Evolutionary conservation across 1,140 invertebrate genomes (phyloP).

Genomic region (Microplitis demolitor): DNA sequence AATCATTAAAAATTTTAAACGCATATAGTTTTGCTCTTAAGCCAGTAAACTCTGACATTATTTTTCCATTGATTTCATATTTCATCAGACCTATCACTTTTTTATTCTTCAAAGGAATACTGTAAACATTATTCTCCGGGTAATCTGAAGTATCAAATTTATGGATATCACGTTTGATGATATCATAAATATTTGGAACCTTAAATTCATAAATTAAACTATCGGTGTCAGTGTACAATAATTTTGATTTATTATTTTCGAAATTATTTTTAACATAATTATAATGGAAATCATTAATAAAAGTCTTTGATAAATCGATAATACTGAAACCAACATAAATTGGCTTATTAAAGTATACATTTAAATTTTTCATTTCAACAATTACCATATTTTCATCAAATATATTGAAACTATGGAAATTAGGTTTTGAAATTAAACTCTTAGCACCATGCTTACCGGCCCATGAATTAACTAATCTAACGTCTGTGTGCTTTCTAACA

Average conservation of each 20-base stretch:
- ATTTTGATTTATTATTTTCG: no score
- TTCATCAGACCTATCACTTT: constrained; percentile 27
- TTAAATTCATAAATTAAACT: neutral
- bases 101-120: constrained; percentile 24
- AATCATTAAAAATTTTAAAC: neutral
- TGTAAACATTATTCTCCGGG: constrained; percentile 14
- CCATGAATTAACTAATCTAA: neutral
- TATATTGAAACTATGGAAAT: neutral
- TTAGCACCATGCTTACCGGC: neutral
- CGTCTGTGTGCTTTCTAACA: constrained; percentile 29
- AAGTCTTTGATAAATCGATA: neutral
- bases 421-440: neutral
- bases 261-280: constrained; percentile 1
- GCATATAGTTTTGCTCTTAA: constrained; percentile 10
- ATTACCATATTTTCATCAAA: neutral
- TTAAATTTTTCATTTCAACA: neutral
- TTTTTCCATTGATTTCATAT: neutral
- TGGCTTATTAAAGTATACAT: neutral
- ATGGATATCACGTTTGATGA: neutral
- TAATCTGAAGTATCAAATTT: neutral
- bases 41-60: no score
- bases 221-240: neutral
- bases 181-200: no score
- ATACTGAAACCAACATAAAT: neutral
- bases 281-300: neutral